A percentile compares a stretch with the other conserved stretches of the same genome.
Evolutionary conservation across 35 echinoderm and acorn worm genomes (phyloP).

Genomic region (Ophiothrix spiculata): DNA sequence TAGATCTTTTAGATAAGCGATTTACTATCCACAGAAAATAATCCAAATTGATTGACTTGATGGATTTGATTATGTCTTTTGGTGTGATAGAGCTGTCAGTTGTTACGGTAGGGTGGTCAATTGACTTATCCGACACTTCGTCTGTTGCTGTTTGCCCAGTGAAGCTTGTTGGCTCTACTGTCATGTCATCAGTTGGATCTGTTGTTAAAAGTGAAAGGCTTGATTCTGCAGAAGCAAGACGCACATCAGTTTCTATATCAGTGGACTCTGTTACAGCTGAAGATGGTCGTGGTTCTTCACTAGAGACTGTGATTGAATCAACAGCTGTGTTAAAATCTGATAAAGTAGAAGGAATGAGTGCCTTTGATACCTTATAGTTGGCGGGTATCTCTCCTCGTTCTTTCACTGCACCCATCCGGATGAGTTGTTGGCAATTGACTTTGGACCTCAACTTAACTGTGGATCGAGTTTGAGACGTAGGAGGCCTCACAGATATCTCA

Average conservation of each 20-base stretch:
- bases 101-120: not conserved
- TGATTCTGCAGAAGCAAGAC: not conserved
- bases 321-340: not conserved
- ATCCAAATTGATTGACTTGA: not conserved
- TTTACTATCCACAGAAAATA: not conserved
- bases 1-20: not conserved
- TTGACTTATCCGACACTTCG: not conserved
- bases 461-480: not conserved
- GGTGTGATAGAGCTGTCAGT: not conserved
- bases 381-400: not conserved
- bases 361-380: not conserved
- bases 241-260: not conserved
- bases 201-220: not conserved
- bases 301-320: not conserved
- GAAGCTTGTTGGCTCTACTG: not conserved
- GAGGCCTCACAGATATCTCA: slow-evolving; percentile 16
- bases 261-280: not conserved
- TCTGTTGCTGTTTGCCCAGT: not conserved
- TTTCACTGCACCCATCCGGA: not conserved
- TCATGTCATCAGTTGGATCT: not conserved
- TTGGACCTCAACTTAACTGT: slow-evolving; percentile 18
- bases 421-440: not conserved
- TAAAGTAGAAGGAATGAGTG: not conserved
- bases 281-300: not conserved
- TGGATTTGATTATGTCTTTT: not conserved